Conservation (phyloP, 2,888 invertebrate species). For the Eumerus sabulonum region DNA sequence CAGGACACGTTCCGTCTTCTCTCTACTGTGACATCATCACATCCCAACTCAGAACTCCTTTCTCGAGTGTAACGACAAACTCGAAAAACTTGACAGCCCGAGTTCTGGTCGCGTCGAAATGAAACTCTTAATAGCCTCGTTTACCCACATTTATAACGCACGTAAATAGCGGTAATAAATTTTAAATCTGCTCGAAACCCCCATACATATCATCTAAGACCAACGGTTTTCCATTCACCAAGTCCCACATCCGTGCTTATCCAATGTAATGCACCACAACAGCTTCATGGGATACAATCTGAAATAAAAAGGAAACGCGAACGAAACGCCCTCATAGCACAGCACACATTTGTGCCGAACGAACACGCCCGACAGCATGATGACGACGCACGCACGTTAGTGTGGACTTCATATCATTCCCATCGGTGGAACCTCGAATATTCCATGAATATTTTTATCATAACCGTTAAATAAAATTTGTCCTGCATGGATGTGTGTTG, state of each 20-base stretch:
- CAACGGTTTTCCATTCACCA: conserved; percentile 22
- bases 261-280: conserved; percentile 44
- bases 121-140: conserved; percentile 50
- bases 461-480: conserved; percentile 67
- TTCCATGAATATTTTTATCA: conserved; percentile 69
- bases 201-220: conserved; percentile 18
- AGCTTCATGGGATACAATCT: conserved; percentile 4
- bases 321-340: conserved; percentile 30
- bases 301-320: conserved; percentile 10
- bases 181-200: conserved; percentile 60
- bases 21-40: too few relatives aligned
- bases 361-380: conserved; percentile 14
- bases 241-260: conserved; percentile 11
- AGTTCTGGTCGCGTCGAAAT: background rate
- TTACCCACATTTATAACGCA: conserved; percentile 47
- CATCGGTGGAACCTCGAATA: conserved; percentile 49
- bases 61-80: background rate
- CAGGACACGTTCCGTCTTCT: conserved; percentile 15
- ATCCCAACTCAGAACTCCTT: too few relatives aligned
- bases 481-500: conserved; percentile 63
- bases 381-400: background rate
- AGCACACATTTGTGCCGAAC: conserved; percentile 42
- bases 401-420: background rate
- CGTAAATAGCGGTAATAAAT: conserved; percentile 65
- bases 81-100: background rate